Conservation (phyloP, 1,140 invertebrate species). For the Zaprionus ornatus region DNA sequence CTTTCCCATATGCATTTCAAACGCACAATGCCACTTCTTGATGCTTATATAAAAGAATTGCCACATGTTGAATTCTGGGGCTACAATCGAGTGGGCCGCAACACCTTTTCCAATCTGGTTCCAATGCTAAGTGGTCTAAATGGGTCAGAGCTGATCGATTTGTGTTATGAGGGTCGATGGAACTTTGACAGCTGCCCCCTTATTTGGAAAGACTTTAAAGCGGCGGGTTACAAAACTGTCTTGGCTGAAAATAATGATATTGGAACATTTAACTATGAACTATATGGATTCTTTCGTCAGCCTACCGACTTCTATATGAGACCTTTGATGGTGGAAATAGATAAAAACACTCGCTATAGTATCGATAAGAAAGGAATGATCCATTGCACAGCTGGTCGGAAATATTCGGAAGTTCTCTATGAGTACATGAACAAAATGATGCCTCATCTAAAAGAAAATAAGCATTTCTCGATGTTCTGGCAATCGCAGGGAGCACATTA, state of each 20-base stretch:
- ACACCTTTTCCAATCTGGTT: conserved; percentile 91
- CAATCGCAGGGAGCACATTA: conserved; percentile 55
- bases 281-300: not conserved
- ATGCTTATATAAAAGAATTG: conserved; percentile 85
- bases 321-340: conserved; percentile 46
- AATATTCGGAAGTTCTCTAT: conserved; percentile 34
- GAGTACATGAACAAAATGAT: conserved; percentile 45
- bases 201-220: conserved; percentile 47
- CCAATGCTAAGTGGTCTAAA: conserved; percentile 88
- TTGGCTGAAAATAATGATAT: conserved; percentile 42
- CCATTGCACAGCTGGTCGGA: conserved; percentile 40
- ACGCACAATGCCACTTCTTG: conserved; percentile 90
- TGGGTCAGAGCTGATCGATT: conserved; percentile 85
- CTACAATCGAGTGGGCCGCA: conserved; percentile 91
- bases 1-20: conserved; percentile 93
- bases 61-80: conserved; percentile 88
- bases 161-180: conserved; percentile 85
- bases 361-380: conserved; percentile 34
- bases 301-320: conserved; percentile 48
- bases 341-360: conserved; percentile 38
- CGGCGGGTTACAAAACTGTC: conserved; percentile 36
- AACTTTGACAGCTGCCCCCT: conserved; percentile 19
- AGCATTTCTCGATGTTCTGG: conserved; percentile 62
- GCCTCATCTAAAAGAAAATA: conserved; percentile 17
- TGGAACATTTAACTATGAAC: conserved; percentile 17